These are phyloP conservation scores for Tenodera sinensis DNA, from an alignment of 2,888 invertebrate genomes.

Conservation along the genomic window DNA sequence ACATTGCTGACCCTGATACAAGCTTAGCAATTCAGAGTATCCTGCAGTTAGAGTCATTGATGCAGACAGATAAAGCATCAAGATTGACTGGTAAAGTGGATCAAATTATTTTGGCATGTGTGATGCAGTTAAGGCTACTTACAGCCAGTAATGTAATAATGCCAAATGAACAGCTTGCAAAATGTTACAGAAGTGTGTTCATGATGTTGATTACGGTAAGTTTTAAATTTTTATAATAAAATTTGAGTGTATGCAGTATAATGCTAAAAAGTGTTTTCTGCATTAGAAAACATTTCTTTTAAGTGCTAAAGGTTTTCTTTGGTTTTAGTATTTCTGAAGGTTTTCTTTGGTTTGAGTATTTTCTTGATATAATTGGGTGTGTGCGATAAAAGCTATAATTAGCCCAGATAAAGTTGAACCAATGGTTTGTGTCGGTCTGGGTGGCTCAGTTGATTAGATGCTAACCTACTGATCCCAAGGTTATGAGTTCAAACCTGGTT, in stretches of 20 bases:
- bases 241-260: not conserved
- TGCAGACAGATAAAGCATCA: constrained; percentile 52
- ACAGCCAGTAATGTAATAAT: constrained; percentile 32
- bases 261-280: not conserved
- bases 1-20: constrained; percentile 62
- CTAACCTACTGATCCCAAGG: too few relatives aligned
- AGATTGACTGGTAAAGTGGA: constrained; percentile 59
- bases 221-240: constrained; percentile 3
- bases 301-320: too few relatives aligned
- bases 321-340: too few relatives aligned
- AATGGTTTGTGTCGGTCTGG: too few relatives aligned
- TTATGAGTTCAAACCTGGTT: too few relatives aligned
- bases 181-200: constrained; percentile 51
- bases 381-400: too few relatives aligned
- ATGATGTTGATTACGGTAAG: constrained; percentile 53
- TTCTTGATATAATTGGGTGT: too few relatives aligned
- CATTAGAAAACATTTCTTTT: too few relatives aligned
- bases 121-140: constrained; percentile 60
- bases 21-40: constrained; percentile 61
- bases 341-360: too few relatives aligned
- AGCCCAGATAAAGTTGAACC: too few relatives aligned
- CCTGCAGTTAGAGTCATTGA: constrained; percentile 65
- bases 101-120: constrained; percentile 60
- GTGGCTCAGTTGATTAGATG: too few relatives aligned
- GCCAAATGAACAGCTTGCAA: constrained; percentile 43